phyloP scores from a whole-genome alignment of 2,797 vertebrate species.

The Myotis planiceps region DNA sequence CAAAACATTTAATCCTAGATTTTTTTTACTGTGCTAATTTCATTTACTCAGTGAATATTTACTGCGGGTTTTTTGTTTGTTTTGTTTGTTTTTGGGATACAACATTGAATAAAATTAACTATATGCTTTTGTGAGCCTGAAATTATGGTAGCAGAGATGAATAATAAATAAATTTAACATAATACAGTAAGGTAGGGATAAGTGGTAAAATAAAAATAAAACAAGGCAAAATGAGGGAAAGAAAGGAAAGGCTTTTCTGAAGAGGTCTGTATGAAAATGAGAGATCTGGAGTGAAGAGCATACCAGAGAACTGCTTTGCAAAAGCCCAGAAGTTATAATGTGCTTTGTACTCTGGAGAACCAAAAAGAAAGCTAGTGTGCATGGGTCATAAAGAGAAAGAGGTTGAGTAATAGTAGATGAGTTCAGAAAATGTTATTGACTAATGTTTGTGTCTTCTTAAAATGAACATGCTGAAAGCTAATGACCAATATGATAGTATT shows the following conservation, averaged over 20 bases:
- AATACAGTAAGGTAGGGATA: neutral
- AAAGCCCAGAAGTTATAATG: neutral
- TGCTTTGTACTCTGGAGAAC: neutral
- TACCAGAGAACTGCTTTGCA: neutral
- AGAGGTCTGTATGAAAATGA: neutral
- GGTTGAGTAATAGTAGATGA: neutral
- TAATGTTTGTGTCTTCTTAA: neutral
- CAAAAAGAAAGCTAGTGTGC: neutral
- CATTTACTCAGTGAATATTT: slow-evolving; percentile 9
- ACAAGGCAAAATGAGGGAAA: neutral
- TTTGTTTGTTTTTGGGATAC: neutral
- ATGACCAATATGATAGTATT: neutral
- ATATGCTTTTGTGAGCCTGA: neutral
- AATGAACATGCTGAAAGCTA: neutral
- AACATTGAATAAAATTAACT: neutral
- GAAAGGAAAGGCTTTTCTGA: neutral
- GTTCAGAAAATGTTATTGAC: neutral
- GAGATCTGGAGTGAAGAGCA: neutral
- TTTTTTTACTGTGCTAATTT: neutral
- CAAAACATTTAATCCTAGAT: slow-evolving; percentile 1
- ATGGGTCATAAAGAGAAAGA: neutral
- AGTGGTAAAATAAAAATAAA: slow-evolving; percentile 20
- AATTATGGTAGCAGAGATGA: neutral
- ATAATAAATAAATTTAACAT: neutral
- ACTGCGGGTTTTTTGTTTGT: neutral